Evolutionary conservation across 2,888 invertebrate species (phyloP), one percentile per base, ranked within the genome.

Genomic region (Plebejus anna): DNA sequence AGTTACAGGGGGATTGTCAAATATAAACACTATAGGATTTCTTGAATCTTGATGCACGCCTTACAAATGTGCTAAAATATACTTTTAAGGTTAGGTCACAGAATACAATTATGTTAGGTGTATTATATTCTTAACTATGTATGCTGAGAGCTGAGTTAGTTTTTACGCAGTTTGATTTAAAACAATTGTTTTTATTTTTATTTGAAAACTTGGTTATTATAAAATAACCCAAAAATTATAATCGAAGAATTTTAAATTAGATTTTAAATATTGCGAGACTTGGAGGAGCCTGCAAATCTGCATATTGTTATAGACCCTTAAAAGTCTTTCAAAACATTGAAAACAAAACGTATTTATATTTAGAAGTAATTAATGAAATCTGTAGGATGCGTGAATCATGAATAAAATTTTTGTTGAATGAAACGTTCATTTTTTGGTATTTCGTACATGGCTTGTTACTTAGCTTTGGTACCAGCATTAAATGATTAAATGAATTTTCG

Each of bases 291-390:
- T 13, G 66, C 11, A 66, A 66, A 66, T 66, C 66, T 11, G 66
- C 32, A 16, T 5, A 16, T 13, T 66, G 4, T 32, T 36, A 13
- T 36, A 4, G 66, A 66, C 66, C 5, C 36, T 36, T 36, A 66
- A 61, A 59, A 66, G 66, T 66, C 13, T 66, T 66, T 66, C 66
- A 66, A 36, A 66, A 66, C 66, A 66, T 9, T 66, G 5, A 66
- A 66, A 66, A 66, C 66, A 66, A 66, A 66, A 66, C 32, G 66
- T 32, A 36, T 66, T 66, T 66, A 66, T 66, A 66, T 66, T 66
- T 16, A 66, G 66, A 66, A 32, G 66, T 36, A 66, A 66, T 66
- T 66, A 66, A 66, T 66, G 32, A 66, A 66, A 66, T 7, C 32
- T 66, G 32, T 66, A 16, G 32, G 66, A 66, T 4, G 13, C 5